phyloP scores from a whole-genome alignment of 2,113 vertebrate genomes.

The Candoia aspera region DNA sequence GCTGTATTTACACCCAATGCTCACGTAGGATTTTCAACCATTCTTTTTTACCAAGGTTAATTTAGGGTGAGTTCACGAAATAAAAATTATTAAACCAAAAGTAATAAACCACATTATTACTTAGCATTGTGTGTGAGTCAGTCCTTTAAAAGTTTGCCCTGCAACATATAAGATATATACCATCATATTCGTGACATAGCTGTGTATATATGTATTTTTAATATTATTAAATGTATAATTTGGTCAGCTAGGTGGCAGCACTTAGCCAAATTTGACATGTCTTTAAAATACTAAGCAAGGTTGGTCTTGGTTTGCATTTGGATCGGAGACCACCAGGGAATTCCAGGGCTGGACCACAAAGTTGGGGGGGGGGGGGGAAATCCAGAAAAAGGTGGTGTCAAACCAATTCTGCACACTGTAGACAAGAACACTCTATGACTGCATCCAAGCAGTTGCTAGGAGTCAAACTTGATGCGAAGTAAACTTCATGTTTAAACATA shows the following conservation, averaged over 20 bases:
- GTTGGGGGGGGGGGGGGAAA: too few relatives aligned
- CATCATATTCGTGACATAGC: not conserved
- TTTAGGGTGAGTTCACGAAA: not conserved
- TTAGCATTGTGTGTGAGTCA: not conserved
- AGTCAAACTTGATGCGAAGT: not conserved
- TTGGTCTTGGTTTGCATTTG: not conserved
- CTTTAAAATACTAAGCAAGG: not conserved
- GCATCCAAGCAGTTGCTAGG: not conserved
- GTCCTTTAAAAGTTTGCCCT: not conserved
- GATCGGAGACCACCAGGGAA: not conserved
- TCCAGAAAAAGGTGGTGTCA: not conserved
- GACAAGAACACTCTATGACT: not conserved
- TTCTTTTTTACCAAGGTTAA: not conserved
- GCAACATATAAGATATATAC: not conserved
- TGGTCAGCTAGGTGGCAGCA: not conserved
- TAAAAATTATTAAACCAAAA: not conserved
- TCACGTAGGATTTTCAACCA: rapidly evolving
- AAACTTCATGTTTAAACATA: not conserved
- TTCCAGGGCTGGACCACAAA: not conserved
- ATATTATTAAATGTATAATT: not conserved
- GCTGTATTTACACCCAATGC: too few relatives aligned
- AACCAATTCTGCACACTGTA: not conserved
- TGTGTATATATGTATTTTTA: not conserved
- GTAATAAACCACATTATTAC: not conserved
- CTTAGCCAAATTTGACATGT: not conserved